A percentile compares a stretch with the other conserved stretches of the same genome.
Evolutionary conservation across 2,797 vertebrate species (phyloP).

Genomic region (Austrolebias charrua): DNA sequence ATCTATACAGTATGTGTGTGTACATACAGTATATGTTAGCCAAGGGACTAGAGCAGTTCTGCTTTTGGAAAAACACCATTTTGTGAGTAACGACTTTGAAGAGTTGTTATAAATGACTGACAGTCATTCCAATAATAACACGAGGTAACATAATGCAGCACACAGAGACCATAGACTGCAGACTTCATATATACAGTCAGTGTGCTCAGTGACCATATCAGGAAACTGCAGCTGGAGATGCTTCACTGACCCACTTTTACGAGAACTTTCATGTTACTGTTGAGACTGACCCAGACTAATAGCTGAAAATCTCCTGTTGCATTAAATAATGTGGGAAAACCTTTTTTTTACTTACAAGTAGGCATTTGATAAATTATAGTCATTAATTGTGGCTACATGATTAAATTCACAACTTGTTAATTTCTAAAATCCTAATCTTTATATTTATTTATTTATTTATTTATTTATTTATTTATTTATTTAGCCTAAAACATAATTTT

Average conservation of each 20-base stretch:
- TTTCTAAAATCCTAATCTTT: too few species aligned
- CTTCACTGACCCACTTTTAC: neutral
- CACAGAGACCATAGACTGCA: neutral
- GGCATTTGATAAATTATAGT: neutral
- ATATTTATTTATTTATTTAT: too few species aligned
- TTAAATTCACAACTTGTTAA: too few species aligned
- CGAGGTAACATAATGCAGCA: neutral
- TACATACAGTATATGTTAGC: neutral
- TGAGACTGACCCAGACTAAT: slow-evolving; percentile 1
- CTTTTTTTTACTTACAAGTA: neutral
- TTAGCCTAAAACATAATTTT: too few species aligned
- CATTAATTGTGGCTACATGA: neutral
- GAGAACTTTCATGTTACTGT: slow-evolving; percentile 1
- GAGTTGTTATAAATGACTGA: neutral
- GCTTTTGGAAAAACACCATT: too few species aligned
- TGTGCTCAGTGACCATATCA: slow-evolving; percentile 2
- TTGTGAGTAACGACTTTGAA: too few species aligned
- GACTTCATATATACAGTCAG: slow-evolving; percentile 1
- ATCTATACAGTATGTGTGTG: too few species aligned
- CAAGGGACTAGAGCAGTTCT: too few species aligned
- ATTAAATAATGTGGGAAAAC: neutral
- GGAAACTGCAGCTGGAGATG: neutral
- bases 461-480: too few species aligned
- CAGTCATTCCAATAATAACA: neutral
- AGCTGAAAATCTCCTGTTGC: neutral